phyloP scores from a whole-genome alignment of 1,140 invertebrate genomes.

The Trichonephila inaurata region DNA sequence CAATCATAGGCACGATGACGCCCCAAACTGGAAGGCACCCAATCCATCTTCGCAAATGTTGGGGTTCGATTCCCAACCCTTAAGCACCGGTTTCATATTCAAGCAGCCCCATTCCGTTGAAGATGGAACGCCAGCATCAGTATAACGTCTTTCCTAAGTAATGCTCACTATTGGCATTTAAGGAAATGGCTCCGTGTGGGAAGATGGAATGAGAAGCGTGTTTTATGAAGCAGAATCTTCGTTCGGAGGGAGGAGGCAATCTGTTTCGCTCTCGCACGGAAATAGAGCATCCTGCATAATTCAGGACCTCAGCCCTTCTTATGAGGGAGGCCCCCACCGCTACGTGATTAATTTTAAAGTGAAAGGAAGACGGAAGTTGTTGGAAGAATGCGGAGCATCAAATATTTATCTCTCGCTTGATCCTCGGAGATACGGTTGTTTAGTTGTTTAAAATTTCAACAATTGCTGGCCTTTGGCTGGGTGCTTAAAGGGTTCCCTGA shows the following conservation, averaged over 20 bases:
- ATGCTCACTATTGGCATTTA: neutral
- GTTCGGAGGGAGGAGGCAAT: neutral
- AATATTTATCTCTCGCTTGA: neutral
- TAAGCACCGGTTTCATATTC: constrained; percentile 8
- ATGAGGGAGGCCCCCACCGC: neutral
- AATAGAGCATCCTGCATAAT: neutral
- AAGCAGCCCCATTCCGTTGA: neutral
- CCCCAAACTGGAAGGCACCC: neutral
- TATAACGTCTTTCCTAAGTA: neutral
- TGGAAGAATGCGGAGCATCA: neutral
- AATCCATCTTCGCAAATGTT: constrained; percentile 18
- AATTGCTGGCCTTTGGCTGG: neutral
- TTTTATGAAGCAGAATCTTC: neutral
- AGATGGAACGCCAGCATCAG: neutral
- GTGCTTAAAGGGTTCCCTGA: no score
- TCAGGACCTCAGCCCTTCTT: neutral
- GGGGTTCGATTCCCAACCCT: neutral
- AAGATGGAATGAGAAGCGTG: neutral
- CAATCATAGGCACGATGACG: neutral
- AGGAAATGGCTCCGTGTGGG: neutral
- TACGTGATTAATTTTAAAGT: neutral
- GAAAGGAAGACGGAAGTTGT: neutral
- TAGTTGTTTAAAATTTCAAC: neutral
- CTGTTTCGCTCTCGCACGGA: neutral
- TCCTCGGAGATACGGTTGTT: neutral